Evolutionary conservation across 1,140 invertebrate species (phyloP), one percentile per base, ranked within the genome.

Genomic region (Lineus longissimus): DNA sequence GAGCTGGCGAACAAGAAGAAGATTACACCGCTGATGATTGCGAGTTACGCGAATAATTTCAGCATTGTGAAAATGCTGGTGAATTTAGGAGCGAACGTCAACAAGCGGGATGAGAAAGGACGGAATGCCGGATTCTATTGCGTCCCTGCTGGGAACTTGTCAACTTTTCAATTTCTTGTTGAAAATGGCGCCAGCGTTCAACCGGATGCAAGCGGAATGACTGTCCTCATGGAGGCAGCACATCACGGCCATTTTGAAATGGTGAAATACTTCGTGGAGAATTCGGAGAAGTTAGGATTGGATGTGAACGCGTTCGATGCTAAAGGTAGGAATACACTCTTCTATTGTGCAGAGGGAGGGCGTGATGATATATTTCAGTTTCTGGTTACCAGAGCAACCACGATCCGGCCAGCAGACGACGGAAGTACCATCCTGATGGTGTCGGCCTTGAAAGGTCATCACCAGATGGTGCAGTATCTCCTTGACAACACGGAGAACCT

Each of bases 81-180:
- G 4, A 22, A 41, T 4, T 17, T 33, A 22, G 64, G 64, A 15
- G 66, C 40, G 2, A 45, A 66, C n/a, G 30, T 57, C 13, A 40
- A 57, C 19, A 19, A 29, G 15, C 22, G 30, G 6, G 66, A 68
- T 40, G 31, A 62, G 19, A 33, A 59, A 11, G 67, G 67, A 22
- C 61, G 67, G 15, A 68, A 69, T 55, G 66, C 51, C 11, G 41
- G 69, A 19, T 69, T 69, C 36, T 69, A 69, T 66, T 31, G 62
- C 58, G 45, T 56, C 15, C 23, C 64, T 2, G 63, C 29, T 1
- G 66, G 64, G 4, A 17, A 54, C 11, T 41, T 68, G 23, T 51
- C 60, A 19, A 45, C 45, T 15, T 47, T 68, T 19, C 23, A 36
- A 22, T 57, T 43, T 22, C 56, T 68, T 6, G 13, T 66, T 17